A percentile compares a stretch with the other conserved stretches of the same genome.
These are phyloP conservation scores for Mellivora capensis DNA, from an alignment of 2,113 vertebrate genomes.

Conservation along the genomic window DNA sequence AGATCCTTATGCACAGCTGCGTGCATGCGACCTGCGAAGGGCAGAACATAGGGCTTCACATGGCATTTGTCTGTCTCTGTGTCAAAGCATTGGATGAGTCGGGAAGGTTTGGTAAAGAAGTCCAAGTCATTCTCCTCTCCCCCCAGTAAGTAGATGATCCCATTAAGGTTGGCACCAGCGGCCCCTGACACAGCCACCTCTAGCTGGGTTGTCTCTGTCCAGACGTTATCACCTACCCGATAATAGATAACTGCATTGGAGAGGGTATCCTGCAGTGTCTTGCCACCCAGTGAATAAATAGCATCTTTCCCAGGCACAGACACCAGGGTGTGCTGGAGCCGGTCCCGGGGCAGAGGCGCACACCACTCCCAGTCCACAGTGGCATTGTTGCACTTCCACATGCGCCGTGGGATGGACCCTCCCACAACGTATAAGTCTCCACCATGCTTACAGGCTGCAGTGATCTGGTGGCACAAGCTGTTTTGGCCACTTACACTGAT, in stretches of 20 bases:
- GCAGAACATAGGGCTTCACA: constrained; percentile 94
- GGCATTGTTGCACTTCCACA: constrained; percentile 99
- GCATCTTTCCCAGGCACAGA: constrained; percentile 92
- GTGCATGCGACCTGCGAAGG: constrained; percentile 96
- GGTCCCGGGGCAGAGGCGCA: constrained; percentile 94
- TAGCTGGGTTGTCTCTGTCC: constrained; percentile 95
- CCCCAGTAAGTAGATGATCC: constrained; percentile 95
- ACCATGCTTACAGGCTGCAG: constrained; percentile 96
- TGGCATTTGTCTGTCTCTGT: constrained; percentile 93
- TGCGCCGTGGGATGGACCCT: constrained; percentile 96
- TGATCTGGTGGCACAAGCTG: constrained; percentile 98
- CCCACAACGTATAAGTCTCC: constrained; percentile 96
- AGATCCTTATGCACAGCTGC: constrained; percentile 97
- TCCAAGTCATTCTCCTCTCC: constrained; percentile 99
- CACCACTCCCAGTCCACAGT: constrained; percentile 99
- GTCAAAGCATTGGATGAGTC: constrained; percentile 98
- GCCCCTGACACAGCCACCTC: constrained; percentile 96
- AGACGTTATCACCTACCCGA: constrained; percentile 95
- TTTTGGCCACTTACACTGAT: constrained; percentile 97
- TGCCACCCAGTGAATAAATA: constrained; percentile 97
- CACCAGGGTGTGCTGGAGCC: constrained; percentile 96
- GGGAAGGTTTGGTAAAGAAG: constrained; percentile 98
- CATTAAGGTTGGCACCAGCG: constrained; percentile 94
- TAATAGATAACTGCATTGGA: constrained; percentile 98
- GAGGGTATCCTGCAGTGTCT: constrained; percentile 96